phyloP scores from a whole-genome alignment of 2,797 vertebrate species.

The Pangasius larnaudii region DNA sequence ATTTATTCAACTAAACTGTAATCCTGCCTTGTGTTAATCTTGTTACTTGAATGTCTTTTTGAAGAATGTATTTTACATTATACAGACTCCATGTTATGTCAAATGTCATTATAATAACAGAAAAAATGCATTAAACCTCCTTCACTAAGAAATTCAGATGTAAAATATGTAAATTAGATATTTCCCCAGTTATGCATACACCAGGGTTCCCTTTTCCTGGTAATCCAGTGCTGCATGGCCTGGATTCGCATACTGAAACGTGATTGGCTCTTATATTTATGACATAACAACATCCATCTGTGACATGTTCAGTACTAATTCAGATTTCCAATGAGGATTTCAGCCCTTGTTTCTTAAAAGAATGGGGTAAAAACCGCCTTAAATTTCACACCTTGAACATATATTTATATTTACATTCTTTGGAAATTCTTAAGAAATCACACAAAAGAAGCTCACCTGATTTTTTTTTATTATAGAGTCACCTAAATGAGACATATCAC shows the following conservation, averaged over 20 bases:
- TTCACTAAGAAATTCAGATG: neutral
- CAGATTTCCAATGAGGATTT: neutral
- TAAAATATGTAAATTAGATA: neutral
- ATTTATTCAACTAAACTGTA: neutral
- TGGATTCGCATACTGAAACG: neutral
- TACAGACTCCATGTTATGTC: neutral
- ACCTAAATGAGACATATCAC: neutral
- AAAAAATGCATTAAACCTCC: neutral
- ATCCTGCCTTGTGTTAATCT: neutral
- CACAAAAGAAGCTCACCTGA: neutral
- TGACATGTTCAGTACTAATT: neutral
- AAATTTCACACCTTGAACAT: neutral
- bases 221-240: neutral
- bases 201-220: neutral
- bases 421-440: neutral
- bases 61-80: neutral
- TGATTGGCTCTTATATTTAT: neutral
- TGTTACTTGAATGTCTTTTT: neutral
- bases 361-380: neutral
- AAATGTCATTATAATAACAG: neutral
- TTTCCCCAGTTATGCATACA: neutral
- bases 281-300: neutral
- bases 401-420: neutral
- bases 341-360: neutral
- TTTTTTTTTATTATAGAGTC: neutral